Percentiles rank a stretch among this genome's conserved stretches.
These are phyloP conservation scores for Eupsilia transversa DNA, from an alignment of 2,888 invertebrate genomes.

Conservation along the genomic window DNA sequence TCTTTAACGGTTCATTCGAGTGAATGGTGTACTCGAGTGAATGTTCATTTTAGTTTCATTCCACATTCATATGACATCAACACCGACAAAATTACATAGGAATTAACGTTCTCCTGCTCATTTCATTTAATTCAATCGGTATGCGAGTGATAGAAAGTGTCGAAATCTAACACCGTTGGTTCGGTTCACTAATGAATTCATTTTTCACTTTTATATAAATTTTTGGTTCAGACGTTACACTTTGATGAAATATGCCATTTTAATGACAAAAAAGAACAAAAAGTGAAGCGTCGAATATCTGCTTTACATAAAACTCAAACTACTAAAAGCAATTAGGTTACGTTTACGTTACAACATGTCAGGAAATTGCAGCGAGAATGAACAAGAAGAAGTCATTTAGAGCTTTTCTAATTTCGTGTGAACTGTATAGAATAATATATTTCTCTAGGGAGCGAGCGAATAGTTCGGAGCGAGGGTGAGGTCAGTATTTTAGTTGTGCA, in stretches of 20 bases:
- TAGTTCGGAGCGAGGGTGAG: slow-evolving; percentile 64
- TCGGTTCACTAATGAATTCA: background rate
- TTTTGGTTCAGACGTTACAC: background rate
- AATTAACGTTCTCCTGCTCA: too few species aligned
- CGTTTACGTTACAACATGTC: slow-evolving; percentile 1
- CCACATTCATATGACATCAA: too few species aligned
- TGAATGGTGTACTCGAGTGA: background rate
- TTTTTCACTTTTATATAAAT: background rate
- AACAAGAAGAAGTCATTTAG: slow-evolving; percentile 46
- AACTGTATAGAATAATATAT: slow-evolving; percentile 74
- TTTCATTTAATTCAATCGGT: too few species aligned
- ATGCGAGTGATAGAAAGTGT: too few species aligned
- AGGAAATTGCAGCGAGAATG: slow-evolving; percentile 22
- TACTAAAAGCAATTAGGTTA: slow-evolving; percentile 5
- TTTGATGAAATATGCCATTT: background rate
- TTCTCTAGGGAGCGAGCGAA: slow-evolving; percentile 60
- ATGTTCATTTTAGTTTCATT: too few species aligned
- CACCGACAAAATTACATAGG: too few species aligned
- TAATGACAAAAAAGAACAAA: background rate
- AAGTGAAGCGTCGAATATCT: background rate
- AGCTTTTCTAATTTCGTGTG: slow-evolving; percentile 72
- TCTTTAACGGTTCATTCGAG: background rate
- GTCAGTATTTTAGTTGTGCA: slow-evolving; percentile 77
- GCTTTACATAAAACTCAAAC: slow-evolving; percentile 1
- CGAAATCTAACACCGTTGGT: background rate